Conservation (phyloP, 2,888 invertebrate genomes). For the Dysmachus trigonus region DNA sequence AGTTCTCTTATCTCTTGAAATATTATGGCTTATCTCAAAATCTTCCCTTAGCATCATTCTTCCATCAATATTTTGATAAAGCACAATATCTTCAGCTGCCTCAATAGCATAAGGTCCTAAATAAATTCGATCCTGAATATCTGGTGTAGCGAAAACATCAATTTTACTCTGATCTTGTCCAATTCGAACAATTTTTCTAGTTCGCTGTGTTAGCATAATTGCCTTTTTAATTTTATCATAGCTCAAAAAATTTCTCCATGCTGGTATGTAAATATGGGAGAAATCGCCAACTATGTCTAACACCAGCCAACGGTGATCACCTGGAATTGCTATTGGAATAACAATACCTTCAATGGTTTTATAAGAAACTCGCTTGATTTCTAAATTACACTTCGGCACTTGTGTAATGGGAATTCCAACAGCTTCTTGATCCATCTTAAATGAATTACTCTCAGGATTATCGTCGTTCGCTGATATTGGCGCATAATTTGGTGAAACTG, state of each 20-base stretch:
- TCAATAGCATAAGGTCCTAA: constrained; percentile 59
- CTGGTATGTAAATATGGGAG: constrained; percentile 62
- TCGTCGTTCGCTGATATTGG: neutral
- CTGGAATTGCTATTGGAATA: constrained; percentile 55
- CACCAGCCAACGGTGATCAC: constrained; percentile 62
- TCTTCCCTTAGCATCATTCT: constrained; percentile 62
- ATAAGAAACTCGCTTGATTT: constrained; percentile 47
- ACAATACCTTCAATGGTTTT: constrained; percentile 56
- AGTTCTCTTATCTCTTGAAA: constrained; percentile 54
- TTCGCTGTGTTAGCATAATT: constrained; percentile 54
- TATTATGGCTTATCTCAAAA: constrained; percentile 58
- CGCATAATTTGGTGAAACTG: neutral
- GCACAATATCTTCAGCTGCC: constrained; percentile 54
- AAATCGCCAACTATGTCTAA: constrained; percentile 61
- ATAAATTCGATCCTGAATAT: constrained; percentile 58
- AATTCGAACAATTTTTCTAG: constrained; percentile 58
- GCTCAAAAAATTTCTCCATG: constrained; percentile 60
- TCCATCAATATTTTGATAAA: constrained; percentile 61
- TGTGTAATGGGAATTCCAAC: constrained; percentile 14
- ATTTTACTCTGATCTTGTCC: neutral
- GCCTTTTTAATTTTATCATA: constrained; percentile 59
- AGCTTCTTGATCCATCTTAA: neutral
- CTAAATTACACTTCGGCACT: constrained; percentile 43
- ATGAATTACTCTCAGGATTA: neutral
- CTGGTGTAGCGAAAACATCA: constrained; percentile 44